phyloP scores from a whole-genome alignment of 2,797 vertebrate genomes.

The Siniperca obscura region DNA sequence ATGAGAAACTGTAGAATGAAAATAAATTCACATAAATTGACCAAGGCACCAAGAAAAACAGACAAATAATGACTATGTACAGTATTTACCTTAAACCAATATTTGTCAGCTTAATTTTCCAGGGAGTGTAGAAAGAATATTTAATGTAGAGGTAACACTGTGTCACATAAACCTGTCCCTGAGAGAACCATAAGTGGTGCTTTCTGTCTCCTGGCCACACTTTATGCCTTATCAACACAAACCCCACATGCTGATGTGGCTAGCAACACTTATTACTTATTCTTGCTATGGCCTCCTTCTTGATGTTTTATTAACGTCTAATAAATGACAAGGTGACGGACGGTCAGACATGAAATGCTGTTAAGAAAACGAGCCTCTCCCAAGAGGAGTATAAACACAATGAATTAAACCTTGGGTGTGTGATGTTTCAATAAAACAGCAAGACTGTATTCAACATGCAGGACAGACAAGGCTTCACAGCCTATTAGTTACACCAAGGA shows the following conservation, averaged over 20 bases:
- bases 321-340: constrained; percentile 67
- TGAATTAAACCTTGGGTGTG: constrained; percentile 40
- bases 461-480: constrained; percentile 35
- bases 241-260: constrained; percentile 50
- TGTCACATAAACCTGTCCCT: constrained; percentile 33
- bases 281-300: constrained; percentile 27
- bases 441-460: constrained; percentile 23
- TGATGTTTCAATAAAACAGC: constrained; percentile 47
- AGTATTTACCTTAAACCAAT: constrained; percentile 7
- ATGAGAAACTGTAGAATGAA: constrained; percentile 18
- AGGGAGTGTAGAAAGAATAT: not conserved
- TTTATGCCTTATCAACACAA: constrained; percentile 60
- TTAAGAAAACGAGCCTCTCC: constrained; percentile 41
- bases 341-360: constrained; percentile 42
- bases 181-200: constrained; percentile 19
- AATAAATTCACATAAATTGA: constrained; percentile 15
- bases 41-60: not conserved
- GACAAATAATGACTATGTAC: not conserved
- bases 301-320: constrained; percentile 62
- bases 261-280: constrained; percentile 31
- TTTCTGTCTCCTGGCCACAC: constrained; percentile 18
- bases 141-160: constrained; percentile 3
- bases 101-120: not conserved
- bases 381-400: constrained; percentile 44
- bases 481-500: constrained; percentile 46